Conservation (phyloP, 2,888 invertebrate species). For the Dicroscelio sp. region DNA sequence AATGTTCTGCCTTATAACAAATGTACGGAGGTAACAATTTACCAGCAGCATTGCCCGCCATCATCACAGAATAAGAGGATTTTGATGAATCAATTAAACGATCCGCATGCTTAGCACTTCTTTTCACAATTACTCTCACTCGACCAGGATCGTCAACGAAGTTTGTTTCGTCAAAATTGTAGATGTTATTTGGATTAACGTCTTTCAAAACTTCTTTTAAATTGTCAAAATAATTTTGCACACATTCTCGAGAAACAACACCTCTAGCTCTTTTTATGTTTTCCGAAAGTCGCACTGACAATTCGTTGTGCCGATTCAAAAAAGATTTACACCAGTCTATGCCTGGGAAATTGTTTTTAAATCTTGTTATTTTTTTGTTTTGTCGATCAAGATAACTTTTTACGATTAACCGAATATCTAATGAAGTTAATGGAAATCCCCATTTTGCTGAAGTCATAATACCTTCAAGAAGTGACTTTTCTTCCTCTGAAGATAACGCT, state of each 20-base stretch:
- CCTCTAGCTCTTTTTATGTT: slow-evolving; percentile 40
- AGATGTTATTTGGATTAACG: slow-evolving; percentile 32
- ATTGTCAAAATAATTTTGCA: background rate
- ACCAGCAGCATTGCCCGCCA: slow-evolving; percentile 87
- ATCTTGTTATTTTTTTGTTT: background rate
- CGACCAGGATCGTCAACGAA: slow-evolving; percentile 86
- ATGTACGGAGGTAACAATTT: slow-evolving; percentile 87
- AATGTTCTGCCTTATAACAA: slow-evolving; percentile 86
- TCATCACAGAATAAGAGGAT: slow-evolving; percentile 86
- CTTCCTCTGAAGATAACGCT: slow-evolving; percentile 1
- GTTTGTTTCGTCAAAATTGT: slow-evolving; percentile 88
- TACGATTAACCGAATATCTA: slow-evolving; percentile 14
- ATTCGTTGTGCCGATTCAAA: background rate
- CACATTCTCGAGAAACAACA: background rate
- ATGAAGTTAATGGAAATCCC: slow-evolving; percentile 25
- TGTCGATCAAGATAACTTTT: slow-evolving; percentile 16
- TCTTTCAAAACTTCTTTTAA: background rate
- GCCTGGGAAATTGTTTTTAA: slow-evolving; percentile 48
- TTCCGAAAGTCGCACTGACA: background rate
- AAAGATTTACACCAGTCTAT: slow-evolving; percentile 40
- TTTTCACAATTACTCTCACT: slow-evolving; percentile 74
- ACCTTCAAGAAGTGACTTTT: background rate
- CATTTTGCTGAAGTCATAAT: slow-evolving; percentile 4
- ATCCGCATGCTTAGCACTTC: slow-evolving; percentile 79
- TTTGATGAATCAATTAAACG: slow-evolving; percentile 83